Percentiles rank a stretch among this genome's conserved stretches.
Conservation (phyloP, 2,888 invertebrate species). For the Machimus atricapillus region DNA sequence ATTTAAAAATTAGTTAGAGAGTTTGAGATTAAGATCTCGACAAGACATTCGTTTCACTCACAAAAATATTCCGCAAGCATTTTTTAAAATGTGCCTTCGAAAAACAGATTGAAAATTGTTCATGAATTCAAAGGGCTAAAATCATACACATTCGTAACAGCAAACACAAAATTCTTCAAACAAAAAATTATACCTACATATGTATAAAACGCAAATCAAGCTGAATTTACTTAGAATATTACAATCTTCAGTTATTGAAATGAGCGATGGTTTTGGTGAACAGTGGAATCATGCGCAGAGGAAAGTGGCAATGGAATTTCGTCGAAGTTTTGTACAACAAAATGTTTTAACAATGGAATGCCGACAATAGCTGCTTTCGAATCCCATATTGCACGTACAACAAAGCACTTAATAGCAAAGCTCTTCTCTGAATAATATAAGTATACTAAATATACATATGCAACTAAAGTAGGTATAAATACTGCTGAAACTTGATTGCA, state of each 20-base stretch:
- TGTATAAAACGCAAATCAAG: not conserved
- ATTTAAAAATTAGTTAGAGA: no score
- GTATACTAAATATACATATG: not conserved
- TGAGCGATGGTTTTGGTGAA: not conserved
- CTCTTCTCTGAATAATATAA: not conserved
- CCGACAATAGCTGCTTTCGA: not conserved
- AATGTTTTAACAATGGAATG: not conserved
- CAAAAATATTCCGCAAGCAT: no score
- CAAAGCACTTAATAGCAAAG: not conserved
- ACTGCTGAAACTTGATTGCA: not conserved
- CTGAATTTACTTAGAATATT: not conserved
- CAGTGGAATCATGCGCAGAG: not conserved
- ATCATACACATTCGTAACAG: no score
- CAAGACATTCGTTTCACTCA: no score
- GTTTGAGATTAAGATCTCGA: no score
- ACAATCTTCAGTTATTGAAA: not conserved
- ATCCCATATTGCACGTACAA: not conserved
- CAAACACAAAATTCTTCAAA: no score
- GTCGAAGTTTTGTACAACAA: not conserved
- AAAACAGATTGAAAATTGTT: no score
- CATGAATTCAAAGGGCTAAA: no score
- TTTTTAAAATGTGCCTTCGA: no score
- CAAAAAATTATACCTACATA: no score
- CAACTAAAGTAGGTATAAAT: not conserved
- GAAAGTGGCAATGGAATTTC: not conserved